Conservation (phyloP, 2,797 vertebrate genomes). For the Sebastes iracundus region DNA sequence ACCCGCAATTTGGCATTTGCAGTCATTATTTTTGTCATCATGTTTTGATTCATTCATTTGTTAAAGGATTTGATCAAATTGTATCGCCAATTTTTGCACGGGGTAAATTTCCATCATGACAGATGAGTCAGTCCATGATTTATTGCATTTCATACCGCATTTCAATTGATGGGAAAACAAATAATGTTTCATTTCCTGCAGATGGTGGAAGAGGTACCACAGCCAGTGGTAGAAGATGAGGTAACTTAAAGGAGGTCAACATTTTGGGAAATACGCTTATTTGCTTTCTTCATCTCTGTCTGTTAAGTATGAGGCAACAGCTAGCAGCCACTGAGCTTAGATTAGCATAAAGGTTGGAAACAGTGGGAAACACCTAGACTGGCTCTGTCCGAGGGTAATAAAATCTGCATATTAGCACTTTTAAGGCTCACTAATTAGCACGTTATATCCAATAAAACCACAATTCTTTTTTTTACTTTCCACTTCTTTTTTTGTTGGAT, state of each 20-base stretch:
- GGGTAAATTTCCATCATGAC: background rate
- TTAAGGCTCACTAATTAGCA: background rate
- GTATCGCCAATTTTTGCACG: background rate
- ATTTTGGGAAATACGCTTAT: background rate
- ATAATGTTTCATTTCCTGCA: constrained; percentile 57
- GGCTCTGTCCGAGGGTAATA: background rate
- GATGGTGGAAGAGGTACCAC: constrained; percentile 56
- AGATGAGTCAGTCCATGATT: background rate
- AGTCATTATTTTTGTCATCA: background rate
- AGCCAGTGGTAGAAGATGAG: constrained; percentile 65
- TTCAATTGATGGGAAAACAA: constrained; percentile 12
- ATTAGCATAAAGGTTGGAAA: background rate
- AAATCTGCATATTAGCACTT: background rate
- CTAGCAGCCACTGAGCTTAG: background rate
- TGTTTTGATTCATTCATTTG: background rate
- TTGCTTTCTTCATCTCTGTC: background rate
- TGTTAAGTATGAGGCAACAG: background rate
- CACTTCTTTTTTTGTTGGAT: background rate
- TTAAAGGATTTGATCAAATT: background rate
- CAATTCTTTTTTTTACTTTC: background rate
- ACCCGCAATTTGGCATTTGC: background rate
- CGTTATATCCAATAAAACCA: background rate
- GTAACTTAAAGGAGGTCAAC: constrained; percentile 58
- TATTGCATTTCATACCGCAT: background rate
- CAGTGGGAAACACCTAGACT: background rate